Percentiles rank a stretch among this genome's conserved stretches.
These are phyloP conservation scores for Parnassius orleans DNA, from an alignment of 2,888 invertebrate genomes.

Conservation along the genomic window DNA sequence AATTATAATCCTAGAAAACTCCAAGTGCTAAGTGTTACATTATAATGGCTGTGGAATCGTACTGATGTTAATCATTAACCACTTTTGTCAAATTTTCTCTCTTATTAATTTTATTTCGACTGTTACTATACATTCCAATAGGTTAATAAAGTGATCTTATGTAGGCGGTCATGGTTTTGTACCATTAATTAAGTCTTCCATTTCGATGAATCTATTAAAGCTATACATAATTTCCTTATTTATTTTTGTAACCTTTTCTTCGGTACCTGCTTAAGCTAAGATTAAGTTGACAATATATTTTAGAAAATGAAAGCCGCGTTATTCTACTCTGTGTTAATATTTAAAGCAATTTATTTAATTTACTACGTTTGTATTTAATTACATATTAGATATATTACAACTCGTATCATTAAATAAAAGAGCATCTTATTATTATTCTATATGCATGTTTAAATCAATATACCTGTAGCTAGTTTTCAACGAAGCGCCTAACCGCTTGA, in stretches of 20 bases:
- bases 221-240: slow-evolving; percentile 40
- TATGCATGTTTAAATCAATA: slow-evolving; percentile 39
- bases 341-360: slow-evolving; percentile 3
- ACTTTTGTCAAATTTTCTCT: slow-evolving; percentile 54
- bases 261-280: slow-evolving; percentile 66
- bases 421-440: slow-evolving; percentile 1
- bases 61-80: slow-evolving; percentile 72
- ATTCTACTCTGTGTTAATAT: slow-evolving; percentile 15
- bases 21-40: slow-evolving; percentile 72
- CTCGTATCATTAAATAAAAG: neutral
- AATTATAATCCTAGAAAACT: slow-evolving; percentile 53
- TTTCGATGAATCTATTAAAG: slow-evolving; percentile 60
- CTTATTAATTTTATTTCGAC: slow-evolving; percentile 49
- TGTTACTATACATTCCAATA: slow-evolving; percentile 51
- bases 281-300: slow-evolving; percentile 46
- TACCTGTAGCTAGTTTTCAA: slow-evolving; percentile 29
- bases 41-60: slow-evolving; percentile 79
- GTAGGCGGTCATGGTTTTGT: slow-evolving; percentile 66
- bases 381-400: neutral
- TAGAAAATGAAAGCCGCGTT: slow-evolving; percentile 28
- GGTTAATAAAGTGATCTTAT: slow-evolving; percentile 48
- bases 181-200: slow-evolving; percentile 77
- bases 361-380: neutral
- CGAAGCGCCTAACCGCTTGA: slow-evolving; percentile 21
- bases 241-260: slow-evolving; percentile 53